Percentiles rank a stretch among this genome's conserved stretches.
Evolutionary conservation across 2,888 invertebrate species (phyloP).

Genomic region (Dryocosmus kuriphilus): DNA sequence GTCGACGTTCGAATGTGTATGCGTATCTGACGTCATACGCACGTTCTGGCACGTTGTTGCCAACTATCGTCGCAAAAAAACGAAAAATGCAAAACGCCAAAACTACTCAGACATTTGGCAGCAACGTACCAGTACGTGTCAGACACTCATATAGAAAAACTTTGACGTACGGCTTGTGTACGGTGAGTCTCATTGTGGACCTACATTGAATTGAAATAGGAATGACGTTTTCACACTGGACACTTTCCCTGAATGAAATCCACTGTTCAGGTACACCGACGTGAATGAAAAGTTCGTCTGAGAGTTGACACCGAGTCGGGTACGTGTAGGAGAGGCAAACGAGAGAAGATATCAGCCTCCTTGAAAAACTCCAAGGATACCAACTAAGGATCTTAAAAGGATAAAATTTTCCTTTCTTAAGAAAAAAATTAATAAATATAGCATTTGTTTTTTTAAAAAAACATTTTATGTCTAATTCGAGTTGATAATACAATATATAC

Average conservation of each 20-base stretch:
- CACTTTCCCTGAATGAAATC: constrained; percentile 64
- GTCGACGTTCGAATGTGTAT: too few relatives aligned
- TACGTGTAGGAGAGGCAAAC: constrained; percentile 13
- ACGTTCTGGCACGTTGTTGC: too few relatives aligned
- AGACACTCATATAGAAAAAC: too few relatives aligned
- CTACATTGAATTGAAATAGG: constrained; percentile 28
- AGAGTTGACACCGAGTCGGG: constrained; percentile 51
- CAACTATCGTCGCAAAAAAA: too few relatives aligned
- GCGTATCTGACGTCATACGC: too few relatives aligned
- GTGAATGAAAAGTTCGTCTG: constrained; percentile 61
- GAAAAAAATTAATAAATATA: background rate
- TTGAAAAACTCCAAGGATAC: background rate
- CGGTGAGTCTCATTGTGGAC: too few relatives aligned
- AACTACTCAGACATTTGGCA: too few relatives aligned
- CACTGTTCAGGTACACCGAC: constrained; percentile 66
- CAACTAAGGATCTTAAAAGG: background rate
- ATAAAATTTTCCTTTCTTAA: background rate
- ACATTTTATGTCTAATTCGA: background rate
- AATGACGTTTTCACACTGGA: constrained; percentile 57
- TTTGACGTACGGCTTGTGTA: too few relatives aligned
- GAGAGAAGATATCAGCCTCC: background rate
- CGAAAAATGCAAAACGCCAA: too few relatives aligned
- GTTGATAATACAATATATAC: background rate
- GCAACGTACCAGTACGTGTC: too few relatives aligned
- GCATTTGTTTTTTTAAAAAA: background rate